Percentiles rank a stretch among this genome's conserved stretches.
phyloP scores from a whole-genome alignment of 1,140 invertebrate genomes.

The Neodiprion fabricii region DNA sequence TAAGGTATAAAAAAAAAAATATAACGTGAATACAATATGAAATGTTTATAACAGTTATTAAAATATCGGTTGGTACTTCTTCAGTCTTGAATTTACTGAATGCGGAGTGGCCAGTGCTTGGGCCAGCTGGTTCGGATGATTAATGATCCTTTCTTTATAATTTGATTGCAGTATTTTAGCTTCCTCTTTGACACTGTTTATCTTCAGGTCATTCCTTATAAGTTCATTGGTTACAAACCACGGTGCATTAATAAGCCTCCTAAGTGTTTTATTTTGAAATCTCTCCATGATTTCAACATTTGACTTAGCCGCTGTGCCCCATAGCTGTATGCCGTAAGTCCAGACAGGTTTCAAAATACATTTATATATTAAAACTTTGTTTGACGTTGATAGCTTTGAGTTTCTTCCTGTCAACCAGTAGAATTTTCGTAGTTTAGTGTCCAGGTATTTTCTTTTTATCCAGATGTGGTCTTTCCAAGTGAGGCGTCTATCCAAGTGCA shows the following conservation, averaged over 20 bases:
- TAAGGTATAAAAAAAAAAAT: too few relatives aligned
- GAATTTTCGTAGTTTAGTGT: constrained; percentile 31
- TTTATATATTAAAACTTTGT: constrained; percentile 40
- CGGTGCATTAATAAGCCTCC: constrained; percentile 29
- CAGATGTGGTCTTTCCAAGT: constrained; percentile 21
- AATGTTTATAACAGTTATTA: background rate
- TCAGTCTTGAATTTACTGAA: background rate
- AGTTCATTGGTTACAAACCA: constrained; percentile 20
- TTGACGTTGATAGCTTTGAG: constrained; percentile 29
- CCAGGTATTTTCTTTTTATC: constrained; percentile 30
- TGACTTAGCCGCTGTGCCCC: constrained; percentile 30
- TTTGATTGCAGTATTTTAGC: background rate
- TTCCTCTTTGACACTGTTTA: background rate
- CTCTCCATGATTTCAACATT: constrained; percentile 30
- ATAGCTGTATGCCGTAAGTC: constrained; percentile 40
- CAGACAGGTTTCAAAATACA: constrained; percentile 38
- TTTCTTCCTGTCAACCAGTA: constrained; percentile 33
- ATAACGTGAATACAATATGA: too few relatives aligned
- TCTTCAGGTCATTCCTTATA: background rate
- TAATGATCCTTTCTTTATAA: background rate
- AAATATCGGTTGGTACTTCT: background rate
- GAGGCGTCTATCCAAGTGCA: constrained; percentile 19
- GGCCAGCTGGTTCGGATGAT: background rate
- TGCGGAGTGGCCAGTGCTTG: background rate
- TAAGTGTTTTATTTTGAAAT: constrained; percentile 32